A percentile compares a stretch with the other conserved stretches of the same genome.
Conservation (phyloP, 2,888 invertebrate species). For the Drosophila longiperda region DNA sequence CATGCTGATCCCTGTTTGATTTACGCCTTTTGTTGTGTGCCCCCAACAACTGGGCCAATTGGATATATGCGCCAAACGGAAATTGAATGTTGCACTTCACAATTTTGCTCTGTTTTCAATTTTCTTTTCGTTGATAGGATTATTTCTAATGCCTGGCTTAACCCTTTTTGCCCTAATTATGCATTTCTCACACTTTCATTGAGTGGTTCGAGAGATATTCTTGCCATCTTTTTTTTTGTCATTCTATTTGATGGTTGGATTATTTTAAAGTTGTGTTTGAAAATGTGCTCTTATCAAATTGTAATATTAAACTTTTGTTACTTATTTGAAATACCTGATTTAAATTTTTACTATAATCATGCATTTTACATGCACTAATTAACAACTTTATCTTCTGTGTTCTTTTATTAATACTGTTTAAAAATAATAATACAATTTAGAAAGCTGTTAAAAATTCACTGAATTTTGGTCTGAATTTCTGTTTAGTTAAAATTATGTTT, state of each 20-base stretch:
- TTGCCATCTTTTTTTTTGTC: neutral
- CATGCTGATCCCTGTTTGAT: constrained; percentile 64
- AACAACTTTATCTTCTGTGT: too few species aligned
- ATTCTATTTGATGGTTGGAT: neutral
- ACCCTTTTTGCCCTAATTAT: neutral
- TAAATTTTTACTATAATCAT: neutral
- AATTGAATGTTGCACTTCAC: constrained; percentile 31
- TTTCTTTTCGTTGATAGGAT: neutral
- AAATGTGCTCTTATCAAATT: neutral
- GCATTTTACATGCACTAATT: too few species aligned
- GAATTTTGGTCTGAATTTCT: too few species aligned
- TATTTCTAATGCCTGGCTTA: neutral
- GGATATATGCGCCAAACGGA: constrained; percentile 49
- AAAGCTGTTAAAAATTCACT: neutral
- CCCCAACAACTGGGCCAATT: constrained; percentile 48
- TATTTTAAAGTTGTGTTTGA: neutral
- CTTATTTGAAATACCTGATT: neutral
- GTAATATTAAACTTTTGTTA: neutral
- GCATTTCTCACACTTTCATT: neutral
- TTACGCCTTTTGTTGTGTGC: constrained; percentile 45
- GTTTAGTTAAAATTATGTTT: neutral
- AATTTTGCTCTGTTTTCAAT: too few species aligned
- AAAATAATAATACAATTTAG: neutral
- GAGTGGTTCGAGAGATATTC: neutral
- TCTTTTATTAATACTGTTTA: too few species aligned